Conservation (phyloP, 2,797 vertebrate species). For the Harpagifer antarcticus region DNA sequence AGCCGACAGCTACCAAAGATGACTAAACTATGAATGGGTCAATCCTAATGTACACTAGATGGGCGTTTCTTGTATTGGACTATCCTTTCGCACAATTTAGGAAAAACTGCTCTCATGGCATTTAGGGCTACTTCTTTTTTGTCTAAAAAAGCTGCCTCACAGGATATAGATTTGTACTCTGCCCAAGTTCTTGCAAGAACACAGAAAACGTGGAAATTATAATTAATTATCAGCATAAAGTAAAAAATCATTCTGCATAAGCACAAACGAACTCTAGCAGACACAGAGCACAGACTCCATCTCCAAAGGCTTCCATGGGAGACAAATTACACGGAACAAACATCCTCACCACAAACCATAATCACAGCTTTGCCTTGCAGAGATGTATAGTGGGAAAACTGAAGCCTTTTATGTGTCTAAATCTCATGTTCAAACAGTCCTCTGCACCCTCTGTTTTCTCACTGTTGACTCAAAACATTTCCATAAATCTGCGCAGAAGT, state of each 20-base stretch:
- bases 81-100: not conserved
- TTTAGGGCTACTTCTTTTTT: not conserved
- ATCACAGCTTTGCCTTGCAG: constrained; percentile 72
- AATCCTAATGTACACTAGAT: not conserved
- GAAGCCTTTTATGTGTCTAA: constrained; percentile 66
- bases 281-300: constrained; percentile 43
- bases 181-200: not conserved
- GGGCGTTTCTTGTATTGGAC: not conserved
- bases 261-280: constrained; percentile 27
- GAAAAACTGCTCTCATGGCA: not conserved
- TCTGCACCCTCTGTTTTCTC: constrained; percentile 17
- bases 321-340: constrained; percentile 69
- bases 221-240: too few relatives aligned
- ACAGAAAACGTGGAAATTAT: too few relatives aligned
- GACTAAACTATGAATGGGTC: not conserved
- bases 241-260: not conserved
- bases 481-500: constrained; percentile 38
- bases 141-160: not conserved
- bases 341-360: constrained; percentile 76
- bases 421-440: constrained; percentile 63
- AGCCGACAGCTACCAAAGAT: not conserved
- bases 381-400: constrained; percentile 69
- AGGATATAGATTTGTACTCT: not conserved
- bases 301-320: constrained; percentile 60
- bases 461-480: constrained; percentile 43